phyloP scores from a whole-genome alignment of 2,797 vertebrate genomes.

The Lepilemur ruficaudatus region DNA sequence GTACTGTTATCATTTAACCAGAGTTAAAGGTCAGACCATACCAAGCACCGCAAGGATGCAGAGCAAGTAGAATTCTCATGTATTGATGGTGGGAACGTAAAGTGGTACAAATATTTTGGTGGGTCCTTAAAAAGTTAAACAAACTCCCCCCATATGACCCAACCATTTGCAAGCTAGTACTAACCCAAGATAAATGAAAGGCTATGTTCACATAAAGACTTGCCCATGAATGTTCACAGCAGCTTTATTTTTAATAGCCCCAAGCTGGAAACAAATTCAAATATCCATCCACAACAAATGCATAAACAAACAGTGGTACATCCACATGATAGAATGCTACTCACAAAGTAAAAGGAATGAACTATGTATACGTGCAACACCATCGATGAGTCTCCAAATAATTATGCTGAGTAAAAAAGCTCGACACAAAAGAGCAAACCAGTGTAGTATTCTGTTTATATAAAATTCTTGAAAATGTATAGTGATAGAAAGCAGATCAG shows the following conservation, averaged over 20 bases:
- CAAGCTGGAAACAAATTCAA: not conserved
- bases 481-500: not conserved
- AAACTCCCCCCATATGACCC: not conserved
- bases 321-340: not conserved
- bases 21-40: slow-evolving; percentile 14
- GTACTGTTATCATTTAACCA: not conserved
- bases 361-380: not conserved
- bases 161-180: not conserved
- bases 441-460: not conserved
- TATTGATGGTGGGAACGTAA: not conserved
- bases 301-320: not conserved
- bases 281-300: not conserved
- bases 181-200: not conserved
- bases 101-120: not conserved
- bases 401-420: not conserved
- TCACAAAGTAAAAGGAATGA: not conserved
- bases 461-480: slow-evolving; percentile 27
- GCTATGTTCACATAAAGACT: not conserved
- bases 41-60: not conserved
- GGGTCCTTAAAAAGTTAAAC: not conserved
- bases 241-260: not conserved
- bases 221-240: not conserved
- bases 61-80: not conserved
- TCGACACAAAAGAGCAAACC: not conserved
- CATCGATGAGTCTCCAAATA: not conserved